Evolutionary conservation across 2,797 vertebrate genomes (phyloP).

Genomic region (Rhincodon typus): DNA sequence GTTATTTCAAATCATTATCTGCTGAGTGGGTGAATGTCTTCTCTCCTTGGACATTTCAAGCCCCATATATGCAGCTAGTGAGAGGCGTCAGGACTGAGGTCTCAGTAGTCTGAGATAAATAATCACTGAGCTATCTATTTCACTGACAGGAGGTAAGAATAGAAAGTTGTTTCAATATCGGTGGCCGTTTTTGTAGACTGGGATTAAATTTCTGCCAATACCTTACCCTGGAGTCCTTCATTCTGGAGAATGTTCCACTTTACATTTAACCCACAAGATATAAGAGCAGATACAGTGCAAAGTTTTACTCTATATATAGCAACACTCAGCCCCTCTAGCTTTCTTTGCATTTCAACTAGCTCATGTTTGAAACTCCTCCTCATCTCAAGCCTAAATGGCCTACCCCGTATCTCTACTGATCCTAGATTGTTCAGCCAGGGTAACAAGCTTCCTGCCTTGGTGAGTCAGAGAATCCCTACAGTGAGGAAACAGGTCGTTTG

Average conservation of each 20-base stretch:
- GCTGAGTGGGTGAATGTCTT: not conserved
- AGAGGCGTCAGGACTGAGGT: not conserved
- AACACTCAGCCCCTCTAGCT: too few relatives aligned
- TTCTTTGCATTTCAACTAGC: too few relatives aligned
- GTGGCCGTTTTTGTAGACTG: not conserved
- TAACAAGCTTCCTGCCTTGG: too few relatives aligned
- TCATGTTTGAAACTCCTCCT: too few relatives aligned
- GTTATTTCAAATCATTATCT: not conserved
- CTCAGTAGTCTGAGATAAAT: not conserved
- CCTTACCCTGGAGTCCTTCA: not conserved
- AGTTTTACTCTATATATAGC: too few relatives aligned
- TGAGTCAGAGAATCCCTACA: too few relatives aligned
- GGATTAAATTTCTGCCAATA: not conserved
- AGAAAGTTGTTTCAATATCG: not conserved
- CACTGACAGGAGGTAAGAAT: too few relatives aligned
- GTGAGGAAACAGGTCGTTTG: too few relatives aligned
- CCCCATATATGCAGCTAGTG: not conserved
- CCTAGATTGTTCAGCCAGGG: too few relatives aligned
- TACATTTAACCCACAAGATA: not conserved
- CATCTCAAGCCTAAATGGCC: too few relatives aligned
- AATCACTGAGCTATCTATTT: not conserved
- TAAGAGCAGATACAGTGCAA: too few relatives aligned
- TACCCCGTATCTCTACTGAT: too few relatives aligned
- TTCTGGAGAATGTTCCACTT: not conserved
- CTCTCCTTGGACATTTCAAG: not conserved